Conservation (phyloP, 2,888 invertebrate species). For the Polyommatus iphigenia region DNA sequence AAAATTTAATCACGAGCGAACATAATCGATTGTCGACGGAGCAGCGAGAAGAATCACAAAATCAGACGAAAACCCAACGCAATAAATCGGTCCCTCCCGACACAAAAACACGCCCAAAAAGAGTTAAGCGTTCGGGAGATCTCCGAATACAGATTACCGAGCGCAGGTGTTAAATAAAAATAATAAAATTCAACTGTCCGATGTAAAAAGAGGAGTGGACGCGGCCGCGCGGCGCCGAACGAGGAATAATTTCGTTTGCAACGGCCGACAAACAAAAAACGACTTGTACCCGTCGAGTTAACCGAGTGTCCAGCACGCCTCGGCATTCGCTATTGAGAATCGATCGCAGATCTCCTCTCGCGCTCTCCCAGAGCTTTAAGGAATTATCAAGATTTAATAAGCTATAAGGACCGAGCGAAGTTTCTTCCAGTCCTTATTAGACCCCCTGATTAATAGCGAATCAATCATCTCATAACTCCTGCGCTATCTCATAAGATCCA, state of each 20-base stretch:
- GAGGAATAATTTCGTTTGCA: conserved; percentile 69
- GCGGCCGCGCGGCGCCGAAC: conserved; percentile 75
- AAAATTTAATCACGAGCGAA: conserved; percentile 59
- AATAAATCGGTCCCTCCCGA: conserved; percentile 68
- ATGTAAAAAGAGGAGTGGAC: conserved; percentile 68
- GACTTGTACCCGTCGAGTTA: conserved; percentile 61
- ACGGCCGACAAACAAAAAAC: conserved; percentile 66
- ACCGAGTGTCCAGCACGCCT: conserved; percentile 53
- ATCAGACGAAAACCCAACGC: conserved; percentile 68
- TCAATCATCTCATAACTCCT: conserved; percentile 28
- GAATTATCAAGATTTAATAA: conserved; percentile 48
- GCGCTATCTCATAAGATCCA: conserved; percentile 24
- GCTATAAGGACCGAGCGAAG: conserved; percentile 42
- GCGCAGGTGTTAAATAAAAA: conserved; percentile 81
- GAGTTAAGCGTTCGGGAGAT: conserved; percentile 78
- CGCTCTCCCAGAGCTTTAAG: not conserved
- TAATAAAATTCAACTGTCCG: conserved; percentile 73
- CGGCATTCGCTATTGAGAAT: conserved; percentile 46
- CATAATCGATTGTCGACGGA: conserved; percentile 71
- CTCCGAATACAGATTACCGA: conserved; percentile 77
- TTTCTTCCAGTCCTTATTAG: conserved; percentile 25
- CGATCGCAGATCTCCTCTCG: not conserved
- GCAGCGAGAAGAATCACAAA: conserved; percentile 73
- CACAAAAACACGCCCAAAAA: conserved; percentile 71
- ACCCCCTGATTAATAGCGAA: not conserved